Evolutionary conservation across 1,140 invertebrate species (phyloP), one percentile per base, ranked within the genome.

Genomic region (Drosophila sp.): DNA sequence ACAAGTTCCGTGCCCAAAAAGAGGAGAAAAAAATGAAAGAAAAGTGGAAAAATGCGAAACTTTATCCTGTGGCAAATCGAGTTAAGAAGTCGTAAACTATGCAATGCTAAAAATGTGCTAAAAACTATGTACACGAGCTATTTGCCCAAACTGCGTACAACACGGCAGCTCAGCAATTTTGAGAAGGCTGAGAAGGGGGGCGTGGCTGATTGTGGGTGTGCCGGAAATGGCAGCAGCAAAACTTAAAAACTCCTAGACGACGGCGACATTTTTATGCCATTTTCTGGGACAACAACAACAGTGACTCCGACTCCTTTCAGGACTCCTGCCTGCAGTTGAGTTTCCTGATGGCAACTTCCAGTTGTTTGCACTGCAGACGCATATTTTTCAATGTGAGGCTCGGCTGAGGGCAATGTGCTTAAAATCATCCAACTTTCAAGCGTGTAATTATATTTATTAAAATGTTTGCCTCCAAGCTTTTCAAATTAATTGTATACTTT

Each of bases 21-120:
- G n/a, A n/a, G n/a, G n/a, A 54, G 43, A 40, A 38, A 46, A 21
- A 41, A 48, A 56, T 18, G 48, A 57, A 72, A n/a, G 32, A 45
- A 38, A 40, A n/a, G n/a, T n/a, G n/a, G n/a, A n/a, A 54, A 61
- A 67, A 67, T 59, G 46, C 18, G 14, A 72, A 86, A 86, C 82
- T 86, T 86, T 72, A 69, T 81, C 82, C 78, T 66, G 76, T 75
- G 56, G 76, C 64, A 87, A 86, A 81, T 76, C 82, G 78, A 87
- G 82, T 87, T 78, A 82, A 86, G 75, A 87, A 86, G 75, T 87
- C 78, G 64, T 59, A 75, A 87, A 87, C 82, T 81, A 81, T 79
- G 82, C 64, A 54, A 78, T 63, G 64, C 78, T 72, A 78, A 87
- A 78, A 87, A 80, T 86, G 70, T 84, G 77, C 77, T 84, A 86